phyloP scores from a whole-genome alignment of 2,113 vertebrate species.

The Labeo rohita region DNA sequence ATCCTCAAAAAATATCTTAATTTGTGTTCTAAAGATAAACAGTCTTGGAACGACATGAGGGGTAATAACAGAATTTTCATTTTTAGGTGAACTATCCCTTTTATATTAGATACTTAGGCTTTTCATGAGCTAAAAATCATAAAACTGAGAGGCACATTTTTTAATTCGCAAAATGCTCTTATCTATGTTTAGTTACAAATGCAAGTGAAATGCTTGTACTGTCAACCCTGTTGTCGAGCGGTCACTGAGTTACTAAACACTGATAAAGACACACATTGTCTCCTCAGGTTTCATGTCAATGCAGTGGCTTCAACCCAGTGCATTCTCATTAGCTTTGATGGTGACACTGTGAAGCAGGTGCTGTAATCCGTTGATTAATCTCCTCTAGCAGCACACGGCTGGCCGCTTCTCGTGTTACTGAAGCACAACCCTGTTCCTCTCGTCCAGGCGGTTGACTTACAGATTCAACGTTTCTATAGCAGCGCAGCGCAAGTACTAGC shows the following conservation, averaged over 20 bases:
- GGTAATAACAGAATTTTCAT: too few relatives aligned
- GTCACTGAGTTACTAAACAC: not conserved
- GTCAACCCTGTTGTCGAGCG: not conserved
- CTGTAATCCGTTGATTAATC: slow-evolving; percentile 24
- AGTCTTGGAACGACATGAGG: too few relatives aligned
- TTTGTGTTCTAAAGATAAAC: too few relatives aligned
- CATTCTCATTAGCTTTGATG: not conserved
- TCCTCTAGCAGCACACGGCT: slow-evolving; percentile 12
- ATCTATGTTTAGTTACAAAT: not conserved
- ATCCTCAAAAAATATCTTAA: too few relatives aligned
- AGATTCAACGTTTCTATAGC: slow-evolving; percentile 25
- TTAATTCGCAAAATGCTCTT: too few relatives aligned
- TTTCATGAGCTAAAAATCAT: too few relatives aligned
- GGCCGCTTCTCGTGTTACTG: slow-evolving; percentile 4
- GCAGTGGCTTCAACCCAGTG: not conserved
- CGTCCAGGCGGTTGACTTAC: slow-evolving; percentile 1
- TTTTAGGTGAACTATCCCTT: too few relatives aligned
- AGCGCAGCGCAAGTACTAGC: not conserved
- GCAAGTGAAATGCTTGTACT: not conserved
- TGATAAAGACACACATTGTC: not conserved
- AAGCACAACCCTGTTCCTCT: not conserved
- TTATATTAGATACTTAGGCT: too few relatives aligned
- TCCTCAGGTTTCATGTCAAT: not conserved
- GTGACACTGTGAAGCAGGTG: not conserved
- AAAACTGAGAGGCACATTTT: too few relatives aligned